These are phyloP conservation scores for Crypturellus tataupa DNA, from an alignment of 2,797 vertebrate species.

Conservation along the genomic window DNA sequence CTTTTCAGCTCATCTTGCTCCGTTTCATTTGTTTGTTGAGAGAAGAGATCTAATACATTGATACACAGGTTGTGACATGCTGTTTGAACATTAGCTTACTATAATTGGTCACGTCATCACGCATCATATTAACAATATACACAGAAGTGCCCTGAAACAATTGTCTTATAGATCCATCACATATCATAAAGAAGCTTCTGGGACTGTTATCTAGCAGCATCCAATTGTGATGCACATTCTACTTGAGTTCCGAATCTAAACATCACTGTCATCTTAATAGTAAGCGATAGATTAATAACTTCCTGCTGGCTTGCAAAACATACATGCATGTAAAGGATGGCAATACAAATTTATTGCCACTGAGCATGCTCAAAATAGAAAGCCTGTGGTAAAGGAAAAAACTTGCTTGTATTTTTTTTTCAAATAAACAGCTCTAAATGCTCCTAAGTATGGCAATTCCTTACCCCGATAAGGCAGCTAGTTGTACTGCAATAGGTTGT, in stretches of 20 bases:
- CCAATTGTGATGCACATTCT: constrained; percentile 79
- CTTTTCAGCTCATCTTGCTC: constrained; percentile 83
- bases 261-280: constrained; percentile 75
- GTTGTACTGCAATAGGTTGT: not conserved
- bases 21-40: constrained; percentile 88
- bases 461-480: not conserved
- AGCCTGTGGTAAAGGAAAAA: constrained; percentile 13
- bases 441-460: not conserved
- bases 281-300: constrained; percentile 76
- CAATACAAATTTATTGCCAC: constrained; percentile 68
- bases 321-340: constrained; percentile 51
- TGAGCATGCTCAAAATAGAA: constrained; percentile 69
- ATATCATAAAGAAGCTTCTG: constrained; percentile 86
- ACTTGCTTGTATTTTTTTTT: not conserved
- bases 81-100: constrained; percentile 90
- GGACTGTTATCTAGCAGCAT: constrained; percentile 85
- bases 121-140: constrained; percentile 93
- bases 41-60: constrained; percentile 90
- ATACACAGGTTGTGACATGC: constrained; percentile 96
- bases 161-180: constrained; percentile 91
- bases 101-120: constrained; percentile 94
- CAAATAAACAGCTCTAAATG: not conserved
- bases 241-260: constrained; percentile 75
- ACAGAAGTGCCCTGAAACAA: constrained; percentile 91
- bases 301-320: constrained; percentile 73